Base-by-base conservation (phyloP, 2,888 invertebrate species). In the Linnaemya vulpina region DNA sequence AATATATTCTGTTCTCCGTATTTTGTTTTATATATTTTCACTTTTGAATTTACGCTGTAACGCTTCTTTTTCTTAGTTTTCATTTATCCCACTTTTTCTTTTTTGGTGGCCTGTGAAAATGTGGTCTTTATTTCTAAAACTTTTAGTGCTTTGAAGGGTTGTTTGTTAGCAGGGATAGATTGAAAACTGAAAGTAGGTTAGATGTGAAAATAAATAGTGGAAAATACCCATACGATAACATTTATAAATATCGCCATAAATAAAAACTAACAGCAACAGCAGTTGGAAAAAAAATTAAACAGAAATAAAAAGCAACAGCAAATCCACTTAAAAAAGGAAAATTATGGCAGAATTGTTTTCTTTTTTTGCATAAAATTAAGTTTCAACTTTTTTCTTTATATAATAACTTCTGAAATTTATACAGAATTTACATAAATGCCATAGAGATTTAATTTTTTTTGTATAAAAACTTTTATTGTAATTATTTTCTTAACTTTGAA, bases 111-210 rank as follows among this genome's bases (percentile, higher is more conserved):
- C 35, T 38, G 7, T 53, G 13, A 78, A n/a, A 53, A 38, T 71
- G 22, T 79, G 43, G 35, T 49, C n/a, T 20, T 38, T 9, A 60
- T n/a, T 46, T 71, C 49, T 25, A 40, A 35, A 22, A 7, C 46
- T 30, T 71, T 60, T 8, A 46, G 25, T 10, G 51, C 40, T 15
- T 40, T 74, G 11, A 20, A 0, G 49, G 11, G n/a, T 25, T 20
- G 1, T 7, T 67, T 67, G 30, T 65, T 25, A 46, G 30, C 25
- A 58, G 13, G 4, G 13, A 20, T 51, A 22, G 20, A 30, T 40
- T 60, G 11, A 51, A 62, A 62, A 62, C 20, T 25, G 62, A 70
- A 70, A 51, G 15, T 68, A 17, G 68, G 62, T 78, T 68, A 78
- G 17, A 30, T 78, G 62, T 78, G 51, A 11, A 43, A 38, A 62